phyloP scores from a whole-genome alignment of 2,113 vertebrate genomes.

The Calidris pugnax region DNA sequence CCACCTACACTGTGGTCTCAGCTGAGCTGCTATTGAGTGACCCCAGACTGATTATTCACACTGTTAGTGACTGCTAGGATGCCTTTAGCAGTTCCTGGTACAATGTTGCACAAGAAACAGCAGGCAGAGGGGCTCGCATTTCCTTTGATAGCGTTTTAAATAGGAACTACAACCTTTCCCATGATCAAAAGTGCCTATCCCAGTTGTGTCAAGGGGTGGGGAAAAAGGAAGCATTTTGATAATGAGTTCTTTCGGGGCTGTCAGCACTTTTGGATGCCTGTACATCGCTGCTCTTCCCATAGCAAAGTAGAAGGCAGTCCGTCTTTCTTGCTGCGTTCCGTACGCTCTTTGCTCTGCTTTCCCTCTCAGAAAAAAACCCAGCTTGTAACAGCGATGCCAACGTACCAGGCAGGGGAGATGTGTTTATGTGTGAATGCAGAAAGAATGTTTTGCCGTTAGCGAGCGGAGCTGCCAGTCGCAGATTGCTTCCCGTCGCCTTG shows the following conservation, averaged over 20 bases:
- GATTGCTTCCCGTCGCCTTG: slow-evolving; percentile 50
- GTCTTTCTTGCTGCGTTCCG: background rate
- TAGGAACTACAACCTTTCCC: slow-evolving; percentile 10
- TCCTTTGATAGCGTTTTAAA: slow-evolving; percentile 22
- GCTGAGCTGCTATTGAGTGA: background rate
- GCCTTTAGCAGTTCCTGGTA: background rate
- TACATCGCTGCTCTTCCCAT: background rate
- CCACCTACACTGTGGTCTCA: background rate
- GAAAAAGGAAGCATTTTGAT: slow-evolving; percentile 45
- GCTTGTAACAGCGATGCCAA: background rate
- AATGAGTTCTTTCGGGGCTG: background rate
- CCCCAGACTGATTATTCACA: background rate
- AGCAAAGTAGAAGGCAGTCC: background rate
- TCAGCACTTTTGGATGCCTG: slow-evolving; percentile 37
- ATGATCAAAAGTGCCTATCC: background rate
- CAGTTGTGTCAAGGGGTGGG: background rate
- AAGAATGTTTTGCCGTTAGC: slow-evolving; percentile 58
- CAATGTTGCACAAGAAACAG: background rate
- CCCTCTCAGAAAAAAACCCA: background rate
- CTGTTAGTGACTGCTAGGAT: background rate
- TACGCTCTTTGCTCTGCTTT: background rate
- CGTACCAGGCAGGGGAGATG: background rate
- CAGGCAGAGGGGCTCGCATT: background rate
- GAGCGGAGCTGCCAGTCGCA: slow-evolving; percentile 6
- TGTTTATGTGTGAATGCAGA: slow-evolving; percentile 37